These are phyloP conservation scores for Dolichotis patagonum DNA, from an alignment of 2,113 vertebrate species.

Conservation along the genomic window DNA sequence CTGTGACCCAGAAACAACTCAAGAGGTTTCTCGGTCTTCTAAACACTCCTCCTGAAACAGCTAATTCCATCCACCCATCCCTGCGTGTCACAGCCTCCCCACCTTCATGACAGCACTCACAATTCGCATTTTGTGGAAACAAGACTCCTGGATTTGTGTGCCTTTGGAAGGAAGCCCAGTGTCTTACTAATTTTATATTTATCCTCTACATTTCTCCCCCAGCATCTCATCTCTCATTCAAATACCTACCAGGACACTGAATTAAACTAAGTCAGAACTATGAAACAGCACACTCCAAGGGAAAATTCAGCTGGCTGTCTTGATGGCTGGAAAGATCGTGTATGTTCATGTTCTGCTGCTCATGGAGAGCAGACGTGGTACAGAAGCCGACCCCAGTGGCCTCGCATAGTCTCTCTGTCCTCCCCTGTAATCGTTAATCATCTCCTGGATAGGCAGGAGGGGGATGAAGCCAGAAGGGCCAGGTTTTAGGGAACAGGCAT, in stretches of 20 bases:
- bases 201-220: not conserved
- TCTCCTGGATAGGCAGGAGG: not conserved
- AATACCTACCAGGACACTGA: not conserved
- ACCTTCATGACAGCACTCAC: not conserved
- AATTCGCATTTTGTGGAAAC: not conserved
- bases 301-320: not conserved
- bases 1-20: not conserved
- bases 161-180: not conserved
- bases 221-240: not conserved
- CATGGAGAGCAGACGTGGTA: not conserved
- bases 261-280: not conserved
- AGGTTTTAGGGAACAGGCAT: not conserved
- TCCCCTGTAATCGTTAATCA: not conserved
- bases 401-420: not conserved
- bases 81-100: rapidly evolving
- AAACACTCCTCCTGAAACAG: not conserved
- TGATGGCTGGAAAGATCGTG: not conserved
- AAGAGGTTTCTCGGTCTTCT: not conserved
- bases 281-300: not conserved
- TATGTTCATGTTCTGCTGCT: not conserved
- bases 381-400: not conserved
- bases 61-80: not conserved
- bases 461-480: not conserved
- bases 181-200: not conserved
- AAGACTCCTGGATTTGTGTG: no score